Evolutionary conservation across 2,797 vertebrate species (phyloP), one percentile per base, ranked within the genome.

Genomic region (Diceros bicornis): DNA sequence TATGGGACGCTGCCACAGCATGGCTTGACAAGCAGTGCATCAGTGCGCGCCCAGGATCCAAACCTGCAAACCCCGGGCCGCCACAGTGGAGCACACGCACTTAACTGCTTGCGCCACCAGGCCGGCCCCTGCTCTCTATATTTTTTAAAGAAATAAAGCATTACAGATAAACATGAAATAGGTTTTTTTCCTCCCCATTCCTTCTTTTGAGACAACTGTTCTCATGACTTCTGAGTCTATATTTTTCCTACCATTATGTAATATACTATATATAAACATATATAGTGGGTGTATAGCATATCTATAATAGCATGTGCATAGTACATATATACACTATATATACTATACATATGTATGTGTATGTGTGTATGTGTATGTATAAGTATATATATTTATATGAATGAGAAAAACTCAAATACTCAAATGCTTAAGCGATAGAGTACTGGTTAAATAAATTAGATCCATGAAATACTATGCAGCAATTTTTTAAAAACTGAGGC

Each of bases 131-230:
- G 41, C 41, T 41, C 41, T 41, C 41, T 41, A 5, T 41, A 41
- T 71, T 32, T 69, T 86, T 79, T n/a, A 82, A 84, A 61, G 34
- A 94, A 64, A 93, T 85, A 91, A 75, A 84, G 68, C 27, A 29
- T 66, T 62, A 66, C 4, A 90, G 55, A 59, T 66, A 81, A 92
- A 82, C 61, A 37, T 41, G 4, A 72, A 69, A 29, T 69, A 23
- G 7, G 29, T 17, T 59, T 34, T 47, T 82, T 29, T 61, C 34
- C 25, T 85, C 2, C 37, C 2, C 16, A 78, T 57, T 7, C 5
- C 14, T 89, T 87, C n/a, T 83, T 88, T 89, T 52, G 69, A 77
- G 29, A 34, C 27, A 72, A 47, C 6, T 21, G 3, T 89, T 88
- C 20, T 18, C 34, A 16, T 57, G 18, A 68, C 29, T 85, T 84